Evolutionary conservation across 2,113 vertebrate species (phyloP).

Genomic region (Phrynocephalus versicolor): DNA sequence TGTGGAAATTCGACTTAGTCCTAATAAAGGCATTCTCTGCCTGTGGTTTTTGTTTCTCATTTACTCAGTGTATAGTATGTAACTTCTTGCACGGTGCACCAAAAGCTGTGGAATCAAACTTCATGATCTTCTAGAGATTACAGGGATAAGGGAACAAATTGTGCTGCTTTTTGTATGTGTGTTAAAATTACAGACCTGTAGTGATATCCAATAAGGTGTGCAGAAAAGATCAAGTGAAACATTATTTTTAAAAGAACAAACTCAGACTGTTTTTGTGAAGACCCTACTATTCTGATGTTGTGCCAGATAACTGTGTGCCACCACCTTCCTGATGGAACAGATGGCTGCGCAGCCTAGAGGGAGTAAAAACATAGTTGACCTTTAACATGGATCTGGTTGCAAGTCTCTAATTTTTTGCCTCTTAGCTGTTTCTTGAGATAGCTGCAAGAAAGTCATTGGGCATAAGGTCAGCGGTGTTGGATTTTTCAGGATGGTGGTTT

Average conservation of each 20-base stretch:
- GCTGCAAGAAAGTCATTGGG: neutral
- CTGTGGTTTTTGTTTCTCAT: neutral
- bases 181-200: neutral
- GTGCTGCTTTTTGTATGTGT: neutral
- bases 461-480: neutral
- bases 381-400: slow-evolving; percentile 12
- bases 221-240: neutral
- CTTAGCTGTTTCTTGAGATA: neutral
- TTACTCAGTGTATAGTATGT: neutral
- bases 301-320: fast-evolving
- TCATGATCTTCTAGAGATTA: neutral
- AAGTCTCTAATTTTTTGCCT: neutral
- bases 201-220: neutral
- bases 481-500: neutral
- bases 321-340: neutral
- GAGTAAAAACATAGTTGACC: neutral
- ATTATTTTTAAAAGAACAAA: slow-evolving; percentile 22
- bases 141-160: neutral
- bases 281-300: neutral
- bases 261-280: neutral
- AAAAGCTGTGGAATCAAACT: neutral
- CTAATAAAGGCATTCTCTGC: too few relatives aligned
- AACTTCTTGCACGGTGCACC: neutral
- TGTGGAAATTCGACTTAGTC: too few relatives aligned
- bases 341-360: neutral